Conservation (phyloP, 1,140 invertebrate species). For the Aphidius ervi region DNA sequence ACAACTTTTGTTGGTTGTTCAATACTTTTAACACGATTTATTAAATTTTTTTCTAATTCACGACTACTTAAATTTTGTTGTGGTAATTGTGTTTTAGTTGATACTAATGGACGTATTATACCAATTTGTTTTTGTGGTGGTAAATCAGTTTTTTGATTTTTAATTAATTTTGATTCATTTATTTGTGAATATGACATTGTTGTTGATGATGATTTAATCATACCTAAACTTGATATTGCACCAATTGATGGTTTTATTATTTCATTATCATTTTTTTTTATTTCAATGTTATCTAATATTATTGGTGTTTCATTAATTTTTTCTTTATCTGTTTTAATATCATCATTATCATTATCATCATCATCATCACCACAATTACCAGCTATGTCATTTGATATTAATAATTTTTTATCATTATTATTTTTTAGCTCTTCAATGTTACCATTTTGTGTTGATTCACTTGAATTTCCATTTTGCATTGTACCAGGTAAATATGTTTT, state of each 20-base stretch:
- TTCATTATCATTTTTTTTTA: conserved; percentile 24
- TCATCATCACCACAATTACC: too few species aligned
- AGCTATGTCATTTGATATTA: too few species aligned
- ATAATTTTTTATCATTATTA: conserved; percentile 1
- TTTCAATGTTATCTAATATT: conserved; percentile 1
- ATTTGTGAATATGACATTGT: conserved; percentile 32
- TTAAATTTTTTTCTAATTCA: conserved; percentile 69
- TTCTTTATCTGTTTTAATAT: too few species aligned
- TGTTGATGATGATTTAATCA: conserved; percentile 36
- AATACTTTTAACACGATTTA: conserved; percentile 64
- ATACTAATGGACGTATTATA: conserved; percentile 58
- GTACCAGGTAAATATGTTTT: conserved; percentile 53
- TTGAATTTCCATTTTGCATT: conserved; percentile 26
- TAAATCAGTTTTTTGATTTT: conserved; percentile 36
- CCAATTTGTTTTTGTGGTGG: conserved; percentile 57
- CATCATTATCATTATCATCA: too few species aligned
- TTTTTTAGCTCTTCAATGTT: not conserved
- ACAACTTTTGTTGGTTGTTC: conserved; percentile 56
- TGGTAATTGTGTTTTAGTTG: conserved; percentile 47
- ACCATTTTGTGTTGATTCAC: not conserved
- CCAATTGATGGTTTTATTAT: conserved; percentile 34
- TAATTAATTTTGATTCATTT: conserved; percentile 44
- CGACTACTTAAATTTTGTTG: conserved; percentile 56
- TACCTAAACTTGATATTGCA: conserved; percentile 37
- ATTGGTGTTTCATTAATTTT: too few species aligned